phyloP scores from a whole-genome alignment of 1,140 invertebrate species.

The Bombus picipes region DNA sequence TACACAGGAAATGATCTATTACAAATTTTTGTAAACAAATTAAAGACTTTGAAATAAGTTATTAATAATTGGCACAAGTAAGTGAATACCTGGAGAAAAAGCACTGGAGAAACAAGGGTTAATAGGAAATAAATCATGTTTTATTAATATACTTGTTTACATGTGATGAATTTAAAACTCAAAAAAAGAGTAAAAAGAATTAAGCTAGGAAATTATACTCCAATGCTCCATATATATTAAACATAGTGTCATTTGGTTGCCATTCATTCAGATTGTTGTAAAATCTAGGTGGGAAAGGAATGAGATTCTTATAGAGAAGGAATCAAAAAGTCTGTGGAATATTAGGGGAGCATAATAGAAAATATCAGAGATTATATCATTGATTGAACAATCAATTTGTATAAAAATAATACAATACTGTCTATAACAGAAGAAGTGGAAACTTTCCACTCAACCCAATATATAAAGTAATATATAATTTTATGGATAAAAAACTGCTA shows the following conservation, averaged over 20 bases:
- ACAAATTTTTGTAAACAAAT: no score
- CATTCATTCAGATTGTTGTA: not conserved
- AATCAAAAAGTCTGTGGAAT: not conserved
- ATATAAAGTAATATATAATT: not conserved
- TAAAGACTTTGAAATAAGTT: no score
- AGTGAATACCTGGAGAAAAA: no score
- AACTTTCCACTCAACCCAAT: slow-evolving; percentile 10
- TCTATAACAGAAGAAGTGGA: not conserved
- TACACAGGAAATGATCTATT: not conserved
- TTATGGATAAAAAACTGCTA: not conserved
- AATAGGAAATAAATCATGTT: not conserved
- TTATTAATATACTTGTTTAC: not conserved
- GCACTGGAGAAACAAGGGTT: no score
- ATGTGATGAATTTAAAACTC: not conserved
- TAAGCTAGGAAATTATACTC: not conserved
- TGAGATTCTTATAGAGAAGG: not conserved
- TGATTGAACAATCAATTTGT: not conserved
- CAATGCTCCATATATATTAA: not conserved
- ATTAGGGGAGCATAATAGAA: not conserved
- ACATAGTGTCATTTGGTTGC: not conserved
- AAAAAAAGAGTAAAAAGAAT: not conserved
- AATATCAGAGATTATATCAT: not conserved
- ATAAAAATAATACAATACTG: not conserved
- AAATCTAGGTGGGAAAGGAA: not conserved
- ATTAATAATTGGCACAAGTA: no score